Percentiles rank a stretch among this genome's conserved stretches.
phyloP scores from a whole-genome alignment of 2,888 invertebrate species.

The Rhagium mordax region DNA sequence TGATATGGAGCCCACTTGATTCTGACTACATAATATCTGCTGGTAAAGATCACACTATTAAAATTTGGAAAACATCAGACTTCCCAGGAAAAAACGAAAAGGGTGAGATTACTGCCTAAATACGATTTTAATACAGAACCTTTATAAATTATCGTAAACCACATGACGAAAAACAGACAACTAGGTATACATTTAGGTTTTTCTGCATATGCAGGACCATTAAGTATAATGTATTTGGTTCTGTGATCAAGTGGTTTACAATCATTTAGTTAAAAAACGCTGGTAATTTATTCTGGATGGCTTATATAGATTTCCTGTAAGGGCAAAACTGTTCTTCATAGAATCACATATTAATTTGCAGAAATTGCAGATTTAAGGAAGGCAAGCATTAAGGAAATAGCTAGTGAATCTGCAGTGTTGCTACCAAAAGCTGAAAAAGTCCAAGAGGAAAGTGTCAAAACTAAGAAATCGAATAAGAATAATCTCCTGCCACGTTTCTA shows the following conservation, averaged over 20 bases:
- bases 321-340: background rate
- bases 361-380: slow-evolving; percentile 44
- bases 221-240: too few species aligned
- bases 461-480: slow-evolving; percentile 45
- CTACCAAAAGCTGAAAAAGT: slow-evolving; percentile 34
- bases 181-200: too few species aligned
- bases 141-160: too few species aligned
- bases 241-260: too few species aligned
- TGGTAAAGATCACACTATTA: slow-evolving; percentile 78
- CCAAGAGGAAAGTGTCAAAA: slow-evolving; percentile 34
- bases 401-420: slow-evolving; percentile 11
- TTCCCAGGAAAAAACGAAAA: slow-evolving; percentile 66
- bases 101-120: slow-evolving; percentile 50
- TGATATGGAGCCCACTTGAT: slow-evolving; percentile 78
- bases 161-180: too few species aligned
- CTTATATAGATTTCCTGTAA: too few species aligned
- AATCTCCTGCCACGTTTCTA: slow-evolving; percentile 49
- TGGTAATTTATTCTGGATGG: too few species aligned
- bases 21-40: slow-evolving; percentile 77
- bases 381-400: slow-evolving; percentile 33
- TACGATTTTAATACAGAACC: background rate
- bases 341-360: slow-evolving; percentile 33
- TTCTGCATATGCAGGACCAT: too few species aligned
- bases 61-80: slow-evolving; percentile 76
- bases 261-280: too few species aligned